Evolutionary conservation across 2,888 invertebrate genomes (phyloP).

Genomic region (Cantharis nigra): DNA sequence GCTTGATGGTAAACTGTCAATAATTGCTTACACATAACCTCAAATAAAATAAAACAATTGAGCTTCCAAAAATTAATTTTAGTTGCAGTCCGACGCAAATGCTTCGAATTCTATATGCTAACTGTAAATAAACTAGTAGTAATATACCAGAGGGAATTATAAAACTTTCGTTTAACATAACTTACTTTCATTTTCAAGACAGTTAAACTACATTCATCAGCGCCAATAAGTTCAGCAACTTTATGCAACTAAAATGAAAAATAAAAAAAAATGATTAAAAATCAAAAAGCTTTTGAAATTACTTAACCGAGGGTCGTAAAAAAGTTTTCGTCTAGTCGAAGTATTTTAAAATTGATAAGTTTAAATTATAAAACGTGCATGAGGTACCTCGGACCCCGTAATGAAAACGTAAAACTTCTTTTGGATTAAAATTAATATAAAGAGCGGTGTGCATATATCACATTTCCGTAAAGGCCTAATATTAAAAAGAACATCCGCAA

Average conservation of each 20-base stretch:
- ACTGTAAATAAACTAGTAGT: not conserved
- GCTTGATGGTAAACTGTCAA: not conserved
- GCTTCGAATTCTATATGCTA: not conserved
- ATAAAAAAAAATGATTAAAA: not conserved
- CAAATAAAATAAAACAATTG: not conserved
- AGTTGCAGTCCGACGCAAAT: not conserved
- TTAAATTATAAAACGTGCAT: not conserved
- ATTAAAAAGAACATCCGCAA: slow-evolving; percentile 3
- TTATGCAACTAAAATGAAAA: not conserved
- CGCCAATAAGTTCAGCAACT: not conserved
- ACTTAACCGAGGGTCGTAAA: not conserved
- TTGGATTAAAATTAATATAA: not conserved
- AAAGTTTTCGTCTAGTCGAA: not conserved
- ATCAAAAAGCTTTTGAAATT: not conserved
- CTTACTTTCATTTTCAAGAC: not conserved
- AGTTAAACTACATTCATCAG: not conserved
- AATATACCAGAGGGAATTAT: not conserved
- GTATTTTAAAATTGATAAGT: not conserved
- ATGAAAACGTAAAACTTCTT: not conserved
- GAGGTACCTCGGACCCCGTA: not conserved
- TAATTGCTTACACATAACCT: not conserved
- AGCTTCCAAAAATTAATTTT: not conserved
- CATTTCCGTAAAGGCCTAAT: not conserved
- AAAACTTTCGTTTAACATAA: not conserved
- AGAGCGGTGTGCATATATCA: not conserved